Base-by-base conservation (phyloP, 2,113 vertebrate species). In the Pelodiscus sinensis region DNA sequence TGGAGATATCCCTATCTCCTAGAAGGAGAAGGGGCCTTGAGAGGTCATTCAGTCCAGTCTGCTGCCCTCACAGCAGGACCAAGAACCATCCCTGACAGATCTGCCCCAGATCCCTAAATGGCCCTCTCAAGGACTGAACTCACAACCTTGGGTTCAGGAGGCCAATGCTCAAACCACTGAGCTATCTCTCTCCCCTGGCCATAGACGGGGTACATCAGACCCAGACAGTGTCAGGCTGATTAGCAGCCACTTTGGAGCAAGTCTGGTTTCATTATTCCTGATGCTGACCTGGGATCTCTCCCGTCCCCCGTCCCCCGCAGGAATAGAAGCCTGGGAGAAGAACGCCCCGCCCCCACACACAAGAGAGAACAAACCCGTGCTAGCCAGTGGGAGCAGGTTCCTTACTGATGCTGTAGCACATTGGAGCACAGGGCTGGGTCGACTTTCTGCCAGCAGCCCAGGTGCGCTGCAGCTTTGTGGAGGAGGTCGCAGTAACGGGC, bases 361-460 rank as follows among this genome's bases (percentile, higher is more conserved):
- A 11, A 29, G 62, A 51, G 55, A 9, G 27, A n/a, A 15, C 2
- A 54, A 55, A 4, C 31, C 1, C 35, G 62, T 79, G 55, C 38
- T 73, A 71, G 0, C 27, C 80, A 56, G 1, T 24, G 1, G 78
- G 56, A 22, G 71, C 6, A 6, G n/a, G 82, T 24, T 82, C 97
- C 99, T 92, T 98, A 99, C 99, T 99, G 98, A 62, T 99, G 99
- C 97, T 99, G 99, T 4, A 99, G 99, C 92, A 99, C 98, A 0
- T 99, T 99, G 97, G 99, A 99, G 97, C 99, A 99, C 84, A 99
- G 98, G 0, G 99, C 98, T 0, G 99, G 99, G 87, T 99, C 99
- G 11, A 99, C 99, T 97, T 99, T 99, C 97, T 99, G 99, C 99
- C 99, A 99, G 98, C 99, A 99, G 97, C 99, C 99, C 92, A 99